Base-by-base conservation (phyloP, 2,888 invertebrate genomes). In the Drosophila flavopinicola region DNA sequence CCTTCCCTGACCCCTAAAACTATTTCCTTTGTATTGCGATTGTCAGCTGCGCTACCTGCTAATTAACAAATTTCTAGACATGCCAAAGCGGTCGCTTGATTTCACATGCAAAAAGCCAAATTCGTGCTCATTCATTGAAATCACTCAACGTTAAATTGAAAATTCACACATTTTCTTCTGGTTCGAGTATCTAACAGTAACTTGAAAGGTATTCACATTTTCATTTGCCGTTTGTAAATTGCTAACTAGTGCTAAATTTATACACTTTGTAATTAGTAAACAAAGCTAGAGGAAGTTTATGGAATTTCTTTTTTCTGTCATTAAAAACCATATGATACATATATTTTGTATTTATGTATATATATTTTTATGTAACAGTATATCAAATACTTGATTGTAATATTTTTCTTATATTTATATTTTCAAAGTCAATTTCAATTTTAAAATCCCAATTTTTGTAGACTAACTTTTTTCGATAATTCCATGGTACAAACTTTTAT, bases 61-160 rank as follows among this genome's bases (percentile, higher is more conserved):
- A 85, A 85, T 85, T 76, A 76, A 65, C 76, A 51, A 72, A 78
- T 85, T 85, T 48, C 69, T 48, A 58, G 53, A 53, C 65, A 68
- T 59, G 78, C 57, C 78, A 64, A 82, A 68, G 56, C 11, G 63
- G 13, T 32, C 44, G 47, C 52, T 38, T 23, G 20, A 44, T 45
- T 57, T 63, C 75, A 70, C 70, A 67, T 30, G 42, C 56, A 51
- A 35, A 63, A 51, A 25, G 13, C 32, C 7, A 51, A 53, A 51
- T 48, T 54, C 66, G 78, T 74, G 75, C 74, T 39, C 60, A 84
- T 80, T 80, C 76, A 82, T 38, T 45, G 42, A 64, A 85, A 73
- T 75, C 76, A 75, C 42, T 82, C 64, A 78, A 83, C 58, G 73
- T 75, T 20, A 83, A 75, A 83, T 78, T 63, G 48, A 66, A 68